Conservation (phyloP, 1,140 invertebrate species). For the Chlorops oryzae region DNA sequence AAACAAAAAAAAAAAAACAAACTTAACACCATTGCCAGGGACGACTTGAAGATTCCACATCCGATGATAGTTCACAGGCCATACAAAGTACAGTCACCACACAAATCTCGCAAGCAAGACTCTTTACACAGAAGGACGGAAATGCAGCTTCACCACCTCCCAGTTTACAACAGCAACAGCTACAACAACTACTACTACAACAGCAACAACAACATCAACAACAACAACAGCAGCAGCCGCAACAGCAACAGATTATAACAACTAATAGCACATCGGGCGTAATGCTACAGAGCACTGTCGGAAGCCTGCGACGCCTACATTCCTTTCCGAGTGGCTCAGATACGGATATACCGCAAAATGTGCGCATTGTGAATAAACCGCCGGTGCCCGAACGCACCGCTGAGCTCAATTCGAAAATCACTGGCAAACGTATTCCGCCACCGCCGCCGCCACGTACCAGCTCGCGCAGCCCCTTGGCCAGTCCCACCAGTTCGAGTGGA, state of each 20-base stretch:
- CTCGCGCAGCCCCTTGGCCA: constrained; percentile 73
- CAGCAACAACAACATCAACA: background rate
- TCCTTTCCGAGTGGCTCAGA: constrained; percentile 71
- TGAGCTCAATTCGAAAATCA: constrained; percentile 60
- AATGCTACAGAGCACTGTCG: constrained; percentile 50
- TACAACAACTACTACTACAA: constrained; percentile 10
- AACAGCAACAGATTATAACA: too few species aligned
- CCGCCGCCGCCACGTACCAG: constrained; percentile 79
- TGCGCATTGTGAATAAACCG: constrained; percentile 52
- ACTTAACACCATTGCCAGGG: constrained; percentile 15
- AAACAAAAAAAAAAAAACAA: too few species aligned
- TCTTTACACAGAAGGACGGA: constrained; percentile 35
- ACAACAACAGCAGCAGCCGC: constrained; percentile 16
- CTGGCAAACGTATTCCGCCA: constrained; percentile 69
- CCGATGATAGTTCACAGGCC: constrained; percentile 46
- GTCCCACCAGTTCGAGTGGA: constrained; percentile 62
- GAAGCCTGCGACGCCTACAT: constrained; percentile 62
- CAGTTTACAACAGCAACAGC: constrained; percentile 9
- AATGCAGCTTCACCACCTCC: constrained; percentile 17
- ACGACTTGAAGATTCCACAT: constrained; percentile 46
- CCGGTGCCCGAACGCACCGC: constrained; percentile 72
- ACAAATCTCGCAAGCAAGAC: constrained; percentile 45
- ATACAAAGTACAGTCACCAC: constrained; percentile 46
- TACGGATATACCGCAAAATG: constrained; percentile 56
- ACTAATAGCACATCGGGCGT: too few species aligned